These are phyloP conservation scores for Opisthograptis luteolata DNA, from an alignment of 2,888 invertebrate genomes.

Conservation along the genomic window DNA sequence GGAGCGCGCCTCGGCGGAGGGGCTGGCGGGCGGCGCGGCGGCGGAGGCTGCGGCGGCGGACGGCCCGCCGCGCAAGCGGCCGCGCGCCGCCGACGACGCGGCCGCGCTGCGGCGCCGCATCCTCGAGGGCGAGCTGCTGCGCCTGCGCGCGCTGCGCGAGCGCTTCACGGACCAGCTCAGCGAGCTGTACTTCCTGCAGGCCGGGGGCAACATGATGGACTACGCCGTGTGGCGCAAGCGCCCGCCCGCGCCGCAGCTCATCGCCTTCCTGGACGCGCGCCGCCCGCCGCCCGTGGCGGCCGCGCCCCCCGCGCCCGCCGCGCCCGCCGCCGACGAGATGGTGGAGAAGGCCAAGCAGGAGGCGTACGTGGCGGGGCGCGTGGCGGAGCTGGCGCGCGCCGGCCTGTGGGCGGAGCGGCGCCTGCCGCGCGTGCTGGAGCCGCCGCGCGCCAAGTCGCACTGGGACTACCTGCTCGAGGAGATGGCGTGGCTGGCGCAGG, in stretches of 20 bases:
- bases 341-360: slow-evolving; percentile 86
- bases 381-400: slow-evolving; percentile 95
- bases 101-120: slow-evolving; percentile 86
- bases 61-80: slow-evolving; percentile 44
- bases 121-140: slow-evolving; percentile 88
- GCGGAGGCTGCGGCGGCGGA: slow-evolving; percentile 44
- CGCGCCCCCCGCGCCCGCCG: slow-evolving; percentile 82
- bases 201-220: slow-evolving; percentile 95
- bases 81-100: slow-evolving; percentile 53
- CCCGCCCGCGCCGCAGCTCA: slow-evolving; percentile 89
- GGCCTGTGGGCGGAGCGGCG: slow-evolving; percentile 97
- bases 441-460: slow-evolving; percentile 95
- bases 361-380: slow-evolving; percentile 96
- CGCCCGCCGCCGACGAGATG: slow-evolving; percentile 71
- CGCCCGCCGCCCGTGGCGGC: slow-evolving; percentile 82
- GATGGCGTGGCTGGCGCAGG: slow-evolving; percentile 99
- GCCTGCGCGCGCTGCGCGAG: slow-evolving; percentile 88
- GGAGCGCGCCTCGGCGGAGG: slow-evolving; percentile 60
- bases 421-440: slow-evolving; percentile 96
- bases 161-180: slow-evolving; percentile 89
- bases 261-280: slow-evolving; percentile 90
- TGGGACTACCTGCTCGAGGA: slow-evolving; percentile 99
- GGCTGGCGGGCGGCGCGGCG: slow-evolving; percentile 39
- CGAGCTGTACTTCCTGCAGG: slow-evolving; percentile 94
- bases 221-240: slow-evolving; percentile 93